A percentile compares a stretch with the other conserved stretches of the same genome.
Conservation (phyloP, 2,888 invertebrate species). For the Carcina quercana region DNA sequence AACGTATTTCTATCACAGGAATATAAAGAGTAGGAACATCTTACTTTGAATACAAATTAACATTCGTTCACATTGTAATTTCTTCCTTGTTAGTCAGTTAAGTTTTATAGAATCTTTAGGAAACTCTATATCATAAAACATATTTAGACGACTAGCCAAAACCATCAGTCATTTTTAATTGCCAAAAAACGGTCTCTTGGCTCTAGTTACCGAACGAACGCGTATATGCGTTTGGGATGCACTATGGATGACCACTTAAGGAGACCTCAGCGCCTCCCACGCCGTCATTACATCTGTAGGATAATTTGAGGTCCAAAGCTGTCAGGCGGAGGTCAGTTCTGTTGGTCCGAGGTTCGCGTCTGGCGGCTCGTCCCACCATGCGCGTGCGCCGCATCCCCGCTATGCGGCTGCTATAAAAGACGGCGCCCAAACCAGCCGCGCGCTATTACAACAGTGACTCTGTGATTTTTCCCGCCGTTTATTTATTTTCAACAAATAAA, state of each 20-base stretch:
- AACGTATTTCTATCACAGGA: too few relatives aligned
- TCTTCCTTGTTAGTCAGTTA: too few relatives aligned
- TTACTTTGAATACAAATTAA: too few relatives aligned
- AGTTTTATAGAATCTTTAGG: too few relatives aligned
- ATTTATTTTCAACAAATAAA: conserved; percentile 49
- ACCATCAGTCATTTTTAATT: too few relatives aligned
- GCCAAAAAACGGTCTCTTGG: neutral
- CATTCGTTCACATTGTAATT: too few relatives aligned
- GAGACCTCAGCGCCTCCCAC: conserved; percentile 4
- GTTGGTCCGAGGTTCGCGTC: conserved; percentile 26
- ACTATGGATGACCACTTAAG: conserved; percentile 4
- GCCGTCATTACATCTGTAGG: neutral
- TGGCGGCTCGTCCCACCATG: conserved; percentile 33
- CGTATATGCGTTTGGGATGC: too few relatives aligned
- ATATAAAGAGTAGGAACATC: too few relatives aligned
- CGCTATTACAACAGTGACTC: conserved; percentile 72
- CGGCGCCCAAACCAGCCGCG: conserved; percentile 62
- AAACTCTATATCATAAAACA: too few relatives aligned
- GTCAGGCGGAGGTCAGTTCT: conserved; percentile 26
- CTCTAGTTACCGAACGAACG: neutral
- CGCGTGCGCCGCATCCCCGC: conserved; percentile 54
- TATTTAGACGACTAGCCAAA: too few relatives aligned
- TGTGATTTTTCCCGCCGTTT: conserved; percentile 68
- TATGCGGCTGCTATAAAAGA: conserved; percentile 65
- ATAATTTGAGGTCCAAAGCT: conserved; percentile 1